A percentile compares a stretch with the other conserved stretches of the same genome.
Conservation (phyloP, 2,113 vertebrate genomes). For the Callipepla squamata region DNA sequence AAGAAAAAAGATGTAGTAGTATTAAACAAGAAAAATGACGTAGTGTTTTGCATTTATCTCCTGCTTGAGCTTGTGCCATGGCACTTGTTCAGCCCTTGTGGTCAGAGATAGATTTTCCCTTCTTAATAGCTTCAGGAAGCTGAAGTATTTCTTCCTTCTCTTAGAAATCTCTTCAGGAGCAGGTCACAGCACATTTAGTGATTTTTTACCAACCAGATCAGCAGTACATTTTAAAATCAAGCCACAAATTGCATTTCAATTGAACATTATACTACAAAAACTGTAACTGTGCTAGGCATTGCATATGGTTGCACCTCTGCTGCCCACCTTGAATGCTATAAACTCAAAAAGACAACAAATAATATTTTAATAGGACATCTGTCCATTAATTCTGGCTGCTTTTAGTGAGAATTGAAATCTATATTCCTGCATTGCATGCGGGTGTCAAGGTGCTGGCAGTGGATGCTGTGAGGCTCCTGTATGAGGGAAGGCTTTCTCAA, state of each 20-base stretch:
- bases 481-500: rapidly evolving
- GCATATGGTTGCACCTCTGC: not conserved
- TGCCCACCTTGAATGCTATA: not conserved
- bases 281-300: rapidly evolving
- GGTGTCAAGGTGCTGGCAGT: rapidly evolving
- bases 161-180: not conserved
- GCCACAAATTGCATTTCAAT: not conserved
- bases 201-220: not conserved
- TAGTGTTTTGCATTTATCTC: not conserved
- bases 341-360: not conserved
- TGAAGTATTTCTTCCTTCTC: not conserved
- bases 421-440: rapidly evolving
- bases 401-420: not conserved
- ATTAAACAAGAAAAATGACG: not conserved
- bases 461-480: rapidly evolving
- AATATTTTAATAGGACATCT: not conserved
- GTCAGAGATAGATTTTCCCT: not conserved
- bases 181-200: not conserved
- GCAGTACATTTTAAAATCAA: not conserved
- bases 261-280: not conserved
- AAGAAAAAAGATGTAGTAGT: not conserved
- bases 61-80: not conserved
- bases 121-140: not conserved
- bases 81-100: not conserved
- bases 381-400: not conserved